A percentile compares a stretch with the other conserved stretches of the same genome.
Evolutionary conservation across 2,113 vertebrate species (phyloP).

Genomic region (Lophochroa leadbeateri): DNA sequence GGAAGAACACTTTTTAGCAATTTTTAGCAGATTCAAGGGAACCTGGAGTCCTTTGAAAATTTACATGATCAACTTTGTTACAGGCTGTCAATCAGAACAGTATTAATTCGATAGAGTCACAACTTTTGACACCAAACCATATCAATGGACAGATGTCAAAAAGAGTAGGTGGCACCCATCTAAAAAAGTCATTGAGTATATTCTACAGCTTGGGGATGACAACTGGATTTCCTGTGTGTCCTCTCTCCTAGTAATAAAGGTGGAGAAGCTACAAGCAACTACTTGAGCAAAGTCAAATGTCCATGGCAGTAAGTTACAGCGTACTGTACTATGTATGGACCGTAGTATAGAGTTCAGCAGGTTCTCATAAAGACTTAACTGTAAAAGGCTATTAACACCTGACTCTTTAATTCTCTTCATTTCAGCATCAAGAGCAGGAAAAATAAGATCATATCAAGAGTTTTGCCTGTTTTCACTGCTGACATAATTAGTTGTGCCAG

Average conservation of each 20-base stretch:
- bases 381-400: background rate
- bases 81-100: background rate
- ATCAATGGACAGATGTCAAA: background rate
- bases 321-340: background rate
- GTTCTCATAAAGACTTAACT: background rate
- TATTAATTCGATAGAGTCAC: background rate
- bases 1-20: background rate
- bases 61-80: background rate
- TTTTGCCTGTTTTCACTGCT: background rate
- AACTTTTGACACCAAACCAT: background rate
- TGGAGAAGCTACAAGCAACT: background rate
- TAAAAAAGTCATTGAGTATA: background rate
- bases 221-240: background rate
- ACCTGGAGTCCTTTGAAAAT: background rate
- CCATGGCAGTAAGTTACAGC: background rate
- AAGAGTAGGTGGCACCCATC: background rate
- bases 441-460: background rate
- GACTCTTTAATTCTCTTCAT: background rate
- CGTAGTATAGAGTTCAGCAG: background rate
- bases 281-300: background rate
- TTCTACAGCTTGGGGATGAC: background rate
- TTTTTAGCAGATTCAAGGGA: background rate
- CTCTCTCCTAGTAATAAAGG: background rate
- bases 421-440: background rate
- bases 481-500: background rate